These are phyloP conservation scores for Calliopum simillimum DNA, from an alignment of 2,888 invertebrate genomes.

Conservation along the genomic window DNA sequence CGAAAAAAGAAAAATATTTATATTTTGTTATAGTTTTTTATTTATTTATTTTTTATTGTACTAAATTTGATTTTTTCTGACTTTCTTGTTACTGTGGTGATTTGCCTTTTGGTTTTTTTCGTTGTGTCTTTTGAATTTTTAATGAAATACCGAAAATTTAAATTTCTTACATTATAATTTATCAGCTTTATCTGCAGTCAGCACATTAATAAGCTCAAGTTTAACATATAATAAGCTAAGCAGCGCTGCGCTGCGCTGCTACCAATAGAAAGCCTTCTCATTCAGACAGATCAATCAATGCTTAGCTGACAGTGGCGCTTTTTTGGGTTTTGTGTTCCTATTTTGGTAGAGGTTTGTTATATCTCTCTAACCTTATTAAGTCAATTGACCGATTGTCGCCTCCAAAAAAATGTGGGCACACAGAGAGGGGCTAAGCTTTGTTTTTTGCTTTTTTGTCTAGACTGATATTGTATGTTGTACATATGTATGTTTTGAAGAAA, in stretches of 20 bases:
- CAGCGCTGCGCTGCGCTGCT: slow-evolving; percentile 10
- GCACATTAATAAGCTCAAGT: background rate
- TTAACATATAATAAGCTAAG: slow-evolving; percentile 29
- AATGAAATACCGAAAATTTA: background rate
- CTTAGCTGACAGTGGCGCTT: too few species aligned
- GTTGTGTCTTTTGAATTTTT: background rate
- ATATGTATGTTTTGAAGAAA: too few species aligned
- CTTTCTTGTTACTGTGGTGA: background rate
- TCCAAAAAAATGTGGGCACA: too few species aligned
- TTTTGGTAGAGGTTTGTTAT: too few species aligned
- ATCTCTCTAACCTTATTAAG: too few species aligned
- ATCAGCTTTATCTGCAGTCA: slow-evolving; percentile 21
- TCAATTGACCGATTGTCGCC: too few species aligned
- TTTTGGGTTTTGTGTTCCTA: too few species aligned
- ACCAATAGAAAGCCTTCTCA: background rate
- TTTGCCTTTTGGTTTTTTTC: background rate
- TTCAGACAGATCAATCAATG: too few species aligned
- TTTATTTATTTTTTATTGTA: slow-evolving; percentile 2
- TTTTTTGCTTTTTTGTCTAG: too few species aligned
- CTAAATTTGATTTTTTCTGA: too few species aligned
- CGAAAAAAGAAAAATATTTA: background rate
- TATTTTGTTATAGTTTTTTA: slow-evolving; percentile 23
- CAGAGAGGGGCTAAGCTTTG: too few species aligned
- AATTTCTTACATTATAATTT: slow-evolving; percentile 23
- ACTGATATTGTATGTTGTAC: too few species aligned